A percentile compares a stretch with the other conserved stretches of the same genome.
phyloP scores from a whole-genome alignment of 2,113 vertebrate species.

The Salminus brasiliensis region DNA sequence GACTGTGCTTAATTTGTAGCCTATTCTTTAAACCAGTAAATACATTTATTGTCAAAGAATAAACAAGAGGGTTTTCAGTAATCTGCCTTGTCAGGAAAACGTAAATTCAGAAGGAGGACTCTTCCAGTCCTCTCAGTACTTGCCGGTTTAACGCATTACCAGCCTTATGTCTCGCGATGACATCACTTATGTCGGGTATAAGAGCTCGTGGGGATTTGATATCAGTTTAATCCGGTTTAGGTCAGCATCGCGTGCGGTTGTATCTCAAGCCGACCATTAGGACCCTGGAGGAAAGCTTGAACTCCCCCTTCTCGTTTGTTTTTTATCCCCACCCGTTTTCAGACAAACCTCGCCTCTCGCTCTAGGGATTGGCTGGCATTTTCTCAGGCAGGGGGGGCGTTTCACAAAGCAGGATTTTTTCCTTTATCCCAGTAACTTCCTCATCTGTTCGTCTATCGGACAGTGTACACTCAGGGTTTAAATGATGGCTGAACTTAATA shows the following conservation, averaged over 20 bases:
- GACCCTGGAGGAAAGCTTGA: background rate
- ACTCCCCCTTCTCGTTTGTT: background rate
- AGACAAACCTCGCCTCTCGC: background rate
- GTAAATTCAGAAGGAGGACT: too few species aligned
- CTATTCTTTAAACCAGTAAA: too few species aligned
- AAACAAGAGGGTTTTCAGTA: too few species aligned
- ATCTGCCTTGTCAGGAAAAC: background rate
- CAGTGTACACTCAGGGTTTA: too few species aligned
- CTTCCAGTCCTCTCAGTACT: background rate
- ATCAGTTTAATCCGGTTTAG: constrained; percentile 17
- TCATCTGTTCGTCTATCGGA: too few species aligned
- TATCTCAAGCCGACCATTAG: background rate
- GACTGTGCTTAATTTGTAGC: too few species aligned
- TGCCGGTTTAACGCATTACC: background rate
- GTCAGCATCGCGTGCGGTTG: background rate
- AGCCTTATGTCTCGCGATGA: background rate
- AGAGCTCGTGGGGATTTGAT: background rate
- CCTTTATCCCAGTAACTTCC: too few species aligned
- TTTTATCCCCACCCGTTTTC: background rate
- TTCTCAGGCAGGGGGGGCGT: too few species aligned
- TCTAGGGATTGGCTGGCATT: background rate
- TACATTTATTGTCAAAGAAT: too few species aligned
- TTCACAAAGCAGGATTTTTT: too few species aligned
- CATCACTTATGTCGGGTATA: background rate
- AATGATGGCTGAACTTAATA: too few species aligned